phyloP scores from a whole-genome alignment of 2,797 vertebrate species.

The Alcedo atthis region DNA sequence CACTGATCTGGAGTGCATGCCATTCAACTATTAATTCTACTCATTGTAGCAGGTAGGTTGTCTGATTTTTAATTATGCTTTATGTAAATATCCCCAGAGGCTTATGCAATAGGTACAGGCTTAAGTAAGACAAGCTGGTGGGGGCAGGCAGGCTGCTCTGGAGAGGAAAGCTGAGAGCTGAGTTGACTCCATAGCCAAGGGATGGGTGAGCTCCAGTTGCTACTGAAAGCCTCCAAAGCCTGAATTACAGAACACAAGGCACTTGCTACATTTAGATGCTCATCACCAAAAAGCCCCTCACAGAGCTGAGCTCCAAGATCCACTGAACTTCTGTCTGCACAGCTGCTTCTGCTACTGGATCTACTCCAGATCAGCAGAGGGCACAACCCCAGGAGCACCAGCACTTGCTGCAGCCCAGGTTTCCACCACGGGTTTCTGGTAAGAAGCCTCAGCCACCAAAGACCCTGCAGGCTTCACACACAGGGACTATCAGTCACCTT shows the following conservation, averaged over 20 bases:
- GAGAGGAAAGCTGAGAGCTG: not conserved
- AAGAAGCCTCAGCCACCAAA: not conserved
- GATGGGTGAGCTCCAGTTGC: not conserved
- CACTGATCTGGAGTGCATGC: not conserved
- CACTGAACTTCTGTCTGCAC: not conserved
- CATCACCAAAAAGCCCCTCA: not conserved
- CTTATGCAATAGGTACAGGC: conserved; percentile 66
- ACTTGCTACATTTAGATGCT: not conserved
- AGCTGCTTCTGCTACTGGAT: not conserved
- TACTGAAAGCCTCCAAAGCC: not conserved
- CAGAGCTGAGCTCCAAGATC: not conserved
- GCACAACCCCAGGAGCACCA: fast-evolving
- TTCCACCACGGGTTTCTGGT: not conserved
- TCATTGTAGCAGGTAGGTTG: conserved; percentile 52
- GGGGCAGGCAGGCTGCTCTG: not conserved
- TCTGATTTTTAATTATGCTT: conserved; percentile 67
- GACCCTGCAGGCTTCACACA: not conserved
- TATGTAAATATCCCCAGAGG: conserved; percentile 71
- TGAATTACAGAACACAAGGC: not conserved
- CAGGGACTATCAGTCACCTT: not conserved
- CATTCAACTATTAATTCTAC: conserved; percentile 34
- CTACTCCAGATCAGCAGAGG: conserved; percentile 3
- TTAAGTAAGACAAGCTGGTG: conserved; percentile 52
- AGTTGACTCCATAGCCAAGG: not conserved
- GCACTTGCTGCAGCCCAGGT: not conserved